Base-by-base conservation (phyloP, 2,797 vertebrate species). In the Gambelia wislizenii region DNA sequence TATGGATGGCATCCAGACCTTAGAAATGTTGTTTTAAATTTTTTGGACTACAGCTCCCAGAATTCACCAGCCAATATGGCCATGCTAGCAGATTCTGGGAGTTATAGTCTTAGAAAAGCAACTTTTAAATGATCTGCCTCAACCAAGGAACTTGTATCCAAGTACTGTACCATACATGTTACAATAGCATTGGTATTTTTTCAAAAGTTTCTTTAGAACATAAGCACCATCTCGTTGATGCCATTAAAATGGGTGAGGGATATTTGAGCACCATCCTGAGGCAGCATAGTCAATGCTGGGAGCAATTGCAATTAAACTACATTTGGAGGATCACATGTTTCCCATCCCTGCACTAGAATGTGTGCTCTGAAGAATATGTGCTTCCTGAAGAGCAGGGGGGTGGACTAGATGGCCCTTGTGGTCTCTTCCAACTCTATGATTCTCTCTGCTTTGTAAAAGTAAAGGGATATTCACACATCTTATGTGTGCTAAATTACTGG, bases 91-190 rank as follows among this genome's bases (percentile, higher is more conserved):
- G 54, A 56, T 56, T 56, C 54, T 56, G 54, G 54, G 16, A 56
- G 54, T 3, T 56, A 18, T 56, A 56, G 54, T 56, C 54, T 18
- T 4, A 4, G 20, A 20, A 56, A 56, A 56, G 54, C 54, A 56
- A 56, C 54, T 18, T 56, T 56, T 56, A 14, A 18, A 56, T 16
- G 14, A 56, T 56, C 54, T 56, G 3, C 5, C 84, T 90, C 92
- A 87, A 91, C 87, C 77, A 39, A 80, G 1, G 64, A 87, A 87
- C 86, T 74, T 78, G 91, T 86, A 91, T 95, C 92, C 92, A 92
- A 84, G 92, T 89, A n/a, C n/a, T n/a, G n/a, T n/a, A n/a, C n/a
- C n/a, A n/a, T n/a, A 92, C 91, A 79, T 14, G 72, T 91, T 91
- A 84, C 67, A 90, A 16, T 83, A 89, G 82, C 74, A 54, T 87